Evolutionary conservation across 2,113 vertebrate species (phyloP).

Genomic region (Ptyas mucosa): DNA sequence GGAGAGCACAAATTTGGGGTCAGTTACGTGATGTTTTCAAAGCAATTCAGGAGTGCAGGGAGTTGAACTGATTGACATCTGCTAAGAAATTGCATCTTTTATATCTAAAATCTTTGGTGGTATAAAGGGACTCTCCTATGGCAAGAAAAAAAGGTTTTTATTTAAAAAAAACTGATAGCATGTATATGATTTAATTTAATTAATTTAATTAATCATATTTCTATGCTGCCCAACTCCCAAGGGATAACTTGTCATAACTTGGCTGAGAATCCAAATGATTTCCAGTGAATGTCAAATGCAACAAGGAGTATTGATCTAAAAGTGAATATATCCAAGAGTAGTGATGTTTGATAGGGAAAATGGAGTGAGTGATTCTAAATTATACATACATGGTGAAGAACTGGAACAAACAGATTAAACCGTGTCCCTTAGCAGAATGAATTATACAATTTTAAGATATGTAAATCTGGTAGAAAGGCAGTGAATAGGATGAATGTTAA

Average conservation of each 20-base stretch:
- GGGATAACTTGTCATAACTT: background rate
- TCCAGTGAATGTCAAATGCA: background rate
- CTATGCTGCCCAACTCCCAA: too few species aligned
- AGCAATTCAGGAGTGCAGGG: background rate
- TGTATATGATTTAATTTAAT: too few species aligned
- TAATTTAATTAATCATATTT: too few species aligned
- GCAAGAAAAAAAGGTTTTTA: background rate
- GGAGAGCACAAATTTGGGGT: background rate
- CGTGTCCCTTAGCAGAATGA: background rate
- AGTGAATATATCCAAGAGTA: background rate
- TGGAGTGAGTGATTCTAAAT: background rate
- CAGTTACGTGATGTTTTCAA: background rate
- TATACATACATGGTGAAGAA: background rate
- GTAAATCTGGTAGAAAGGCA: background rate
- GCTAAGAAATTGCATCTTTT: background rate
- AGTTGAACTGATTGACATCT: background rate
- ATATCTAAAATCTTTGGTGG: background rate
- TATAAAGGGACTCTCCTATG: background rate
- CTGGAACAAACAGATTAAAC: background rate
- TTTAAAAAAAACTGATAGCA: background rate
- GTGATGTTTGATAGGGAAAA: background rate
- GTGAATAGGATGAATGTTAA: background rate
- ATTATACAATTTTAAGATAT: background rate
- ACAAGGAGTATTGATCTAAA: background rate
- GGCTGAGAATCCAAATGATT: background rate